A percentile compares a stretch with the other conserved stretches of the same genome.
phyloP scores from a whole-genome alignment of 2,888 invertebrate genomes.

The Portevinia maculata region DNA sequence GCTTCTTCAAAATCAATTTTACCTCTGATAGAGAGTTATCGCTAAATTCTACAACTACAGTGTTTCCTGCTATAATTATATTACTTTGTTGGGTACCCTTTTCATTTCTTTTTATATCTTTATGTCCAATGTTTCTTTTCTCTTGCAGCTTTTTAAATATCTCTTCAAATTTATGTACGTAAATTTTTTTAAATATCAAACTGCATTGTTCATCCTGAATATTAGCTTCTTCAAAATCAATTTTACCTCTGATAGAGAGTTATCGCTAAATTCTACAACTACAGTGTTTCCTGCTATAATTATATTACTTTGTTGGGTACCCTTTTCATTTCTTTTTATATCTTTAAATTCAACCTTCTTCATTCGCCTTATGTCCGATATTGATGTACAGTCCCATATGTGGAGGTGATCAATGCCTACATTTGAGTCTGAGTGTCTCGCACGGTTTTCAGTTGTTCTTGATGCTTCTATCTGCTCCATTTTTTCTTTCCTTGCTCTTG shows the following conservation, averaged over 20 bases:
- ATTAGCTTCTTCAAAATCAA: constrained; percentile 9
- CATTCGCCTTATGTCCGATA: constrained; percentile 24
- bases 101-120: not conserved
- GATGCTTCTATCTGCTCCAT: not conserved
- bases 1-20: constrained; percentile 5
- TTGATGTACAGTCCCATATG: constrained; percentile 20
- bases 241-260: not conserved
- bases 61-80: constrained; percentile 5
- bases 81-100: constrained; percentile 5
- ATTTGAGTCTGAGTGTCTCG: constrained; percentile 1
- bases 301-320: constrained; percentile 2
- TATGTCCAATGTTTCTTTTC: no score
- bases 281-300: constrained; percentile 10
- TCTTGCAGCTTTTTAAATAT: not conserved
- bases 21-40: not conserved
- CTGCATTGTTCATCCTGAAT: not conserved
- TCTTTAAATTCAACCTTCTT: constrained; percentile 19
- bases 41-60: constrained; percentile 3
- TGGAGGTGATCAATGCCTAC: constrained; percentile 10
- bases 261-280: not conserved
- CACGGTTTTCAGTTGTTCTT: not conserved
- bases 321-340: not conserved
- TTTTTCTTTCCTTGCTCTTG: not conserved
- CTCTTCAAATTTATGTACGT: no score
- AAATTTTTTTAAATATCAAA: no score